phyloP scores from a whole-genome alignment of 2,113 vertebrate genomes.

The Antechinus stuartii region DNA sequence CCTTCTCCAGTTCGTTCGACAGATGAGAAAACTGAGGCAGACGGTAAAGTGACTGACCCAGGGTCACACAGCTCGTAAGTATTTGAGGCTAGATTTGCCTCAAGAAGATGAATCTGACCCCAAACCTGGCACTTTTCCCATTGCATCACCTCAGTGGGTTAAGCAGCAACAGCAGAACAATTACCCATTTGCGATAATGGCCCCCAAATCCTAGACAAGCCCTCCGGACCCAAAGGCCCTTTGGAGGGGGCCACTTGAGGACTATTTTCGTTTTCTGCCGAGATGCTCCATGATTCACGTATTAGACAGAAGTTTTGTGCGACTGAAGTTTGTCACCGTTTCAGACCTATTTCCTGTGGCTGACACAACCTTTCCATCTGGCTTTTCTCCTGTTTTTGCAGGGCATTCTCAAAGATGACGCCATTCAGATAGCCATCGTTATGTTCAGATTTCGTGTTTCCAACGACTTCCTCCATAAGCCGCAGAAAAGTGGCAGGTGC shows the following conservation, averaged over 20 bases:
- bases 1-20: not conserved
- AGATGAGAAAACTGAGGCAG: not conserved
- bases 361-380: not conserved
- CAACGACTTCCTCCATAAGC: not conserved
- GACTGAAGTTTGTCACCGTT: not conserved
- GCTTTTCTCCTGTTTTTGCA: not conserved
- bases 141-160: not conserved
- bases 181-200: not conserved
- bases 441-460: not conserved
- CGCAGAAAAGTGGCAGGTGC: not conserved
- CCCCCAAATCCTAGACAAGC: not conserved
- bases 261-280: not conserved
- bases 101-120: not conserved
- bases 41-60: not conserved
- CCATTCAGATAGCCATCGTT: not conserved
- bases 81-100: not conserved
- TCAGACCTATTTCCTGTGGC: not conserved
- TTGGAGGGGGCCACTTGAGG: not conserved
- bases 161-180: not conserved
- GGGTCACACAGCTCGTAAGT: not conserved
- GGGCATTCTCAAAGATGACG: not conserved
- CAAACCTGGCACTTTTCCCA: not conserved
- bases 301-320: not conserved
- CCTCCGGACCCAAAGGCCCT: not conserved
- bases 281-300: not conserved